Base-by-base conservation (phyloP, 1,140 invertebrate genomes). In the Dendrolimus punctatus region DNA sequence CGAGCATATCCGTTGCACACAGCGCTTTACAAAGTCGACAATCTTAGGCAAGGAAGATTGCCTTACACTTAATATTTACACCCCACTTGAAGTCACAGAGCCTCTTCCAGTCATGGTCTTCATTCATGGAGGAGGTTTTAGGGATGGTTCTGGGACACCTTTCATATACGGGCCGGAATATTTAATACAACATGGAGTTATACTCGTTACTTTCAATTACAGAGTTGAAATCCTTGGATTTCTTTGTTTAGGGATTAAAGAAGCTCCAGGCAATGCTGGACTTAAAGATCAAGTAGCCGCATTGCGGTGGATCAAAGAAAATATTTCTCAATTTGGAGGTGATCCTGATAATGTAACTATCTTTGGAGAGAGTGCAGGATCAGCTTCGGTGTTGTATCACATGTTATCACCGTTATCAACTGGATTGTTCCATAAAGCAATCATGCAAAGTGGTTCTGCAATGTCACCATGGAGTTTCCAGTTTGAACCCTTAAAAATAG, bases 161-260 rank as follows among this genome's bases (percentile, higher is more conserved):
- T 73, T 80, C 23, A 46, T 89, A 3, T 91, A 87, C 50, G 86
- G 90, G 39, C 87, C 91, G 60, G 87, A 93, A 63, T 91, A 89
- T 67, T 71, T 93, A 4, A 60, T 93, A 7, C 88, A 90, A 55
- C 87, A 92, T 41, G 89, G 90, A 56, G 84, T 93, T 0, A 87
- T 94, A 10, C 56, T 94, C 2, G 91, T 94, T 4, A 91, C 90
- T 2, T 79, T 93, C 6, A 93, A 93, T 68, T 94, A 90, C 56
- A 85, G 93, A 64, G 66, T 92, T 6, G 91, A 91, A 57, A 74
- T 88, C 46, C 74, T 91, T 53, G 92, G 92, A 40, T 93, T 91
- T 62, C 67, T 93, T 0, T 91, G 90, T 47, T 84, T 90, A 5
- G 83, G 73, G 3, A 89, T 90, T 49, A 78, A 81, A 53, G 82